A percentile compares a stretch with the other conserved stretches of the same genome.
phyloP scores from a whole-genome alignment of 2,888 invertebrate species.

The Drosophila maculinotata region DNA sequence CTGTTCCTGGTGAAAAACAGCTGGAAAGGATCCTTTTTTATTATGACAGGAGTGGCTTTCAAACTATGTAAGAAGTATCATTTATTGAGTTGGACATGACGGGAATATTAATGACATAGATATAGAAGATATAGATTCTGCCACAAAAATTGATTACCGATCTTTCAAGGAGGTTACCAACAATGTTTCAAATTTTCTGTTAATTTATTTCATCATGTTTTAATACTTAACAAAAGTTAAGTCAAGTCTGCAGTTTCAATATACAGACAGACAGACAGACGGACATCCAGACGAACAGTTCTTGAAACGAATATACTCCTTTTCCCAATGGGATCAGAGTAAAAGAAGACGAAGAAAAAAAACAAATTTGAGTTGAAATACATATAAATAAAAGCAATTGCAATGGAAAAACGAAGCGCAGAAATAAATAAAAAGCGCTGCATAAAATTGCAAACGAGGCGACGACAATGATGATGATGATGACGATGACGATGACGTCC shows the following conservation, averaged over 20 bases:
- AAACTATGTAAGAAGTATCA: too few relatives aligned
- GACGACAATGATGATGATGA: conserved; percentile 33
- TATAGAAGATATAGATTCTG: too few relatives aligned
- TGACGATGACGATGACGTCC: conserved; percentile 5
- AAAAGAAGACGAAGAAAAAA: conserved; percentile 1
- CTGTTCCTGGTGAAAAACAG: not conserved
- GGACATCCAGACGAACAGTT: too few relatives aligned
- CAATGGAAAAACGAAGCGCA: conserved; percentile 37
- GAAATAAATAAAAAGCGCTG: conserved; percentile 42
- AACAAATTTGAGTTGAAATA: not conserved
- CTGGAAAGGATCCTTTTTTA: too few relatives aligned
- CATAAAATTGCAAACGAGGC: conserved; percentile 69
- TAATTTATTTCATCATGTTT: too few relatives aligned
- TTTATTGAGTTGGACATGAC: too few relatives aligned
- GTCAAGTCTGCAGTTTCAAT: not conserved
- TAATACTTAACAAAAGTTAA: too few relatives aligned
- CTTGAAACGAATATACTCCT: not conserved
- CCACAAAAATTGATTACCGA: too few relatives aligned
- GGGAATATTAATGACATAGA: too few relatives aligned
- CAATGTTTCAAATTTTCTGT: too few relatives aligned
- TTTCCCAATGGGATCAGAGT: not conserved
- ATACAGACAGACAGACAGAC: not conserved
- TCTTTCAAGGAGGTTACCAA: too few relatives aligned
- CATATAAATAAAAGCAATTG: conserved; percentile 48
- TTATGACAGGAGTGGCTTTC: too few relatives aligned